phyloP scores from a whole-genome alignment of 2,113 vertebrate species.

The Tiliqua scincoides region DNA sequence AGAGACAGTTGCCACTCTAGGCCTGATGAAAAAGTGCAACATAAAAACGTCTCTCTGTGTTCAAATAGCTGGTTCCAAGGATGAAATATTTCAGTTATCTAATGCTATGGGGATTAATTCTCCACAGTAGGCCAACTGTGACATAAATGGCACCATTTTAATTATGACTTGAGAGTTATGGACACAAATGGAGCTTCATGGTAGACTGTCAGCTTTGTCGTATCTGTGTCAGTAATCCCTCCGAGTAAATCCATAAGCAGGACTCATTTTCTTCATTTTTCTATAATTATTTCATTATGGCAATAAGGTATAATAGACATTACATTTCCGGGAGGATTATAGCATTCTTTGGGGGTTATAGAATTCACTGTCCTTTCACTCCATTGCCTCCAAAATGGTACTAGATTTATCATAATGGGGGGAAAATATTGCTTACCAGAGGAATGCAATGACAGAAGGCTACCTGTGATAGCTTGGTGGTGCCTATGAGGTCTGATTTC shows the following conservation, averaged over 20 bases:
- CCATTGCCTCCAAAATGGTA: conserved; percentile 52
- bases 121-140: conserved; percentile 45
- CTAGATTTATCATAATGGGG: conserved; percentile 31
- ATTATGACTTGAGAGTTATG: conserved; percentile 61
- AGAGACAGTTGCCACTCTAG: conserved; percentile 24
- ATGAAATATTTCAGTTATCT: conserved; percentile 46
- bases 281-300: conserved; percentile 71
- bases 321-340: conserved; percentile 65
- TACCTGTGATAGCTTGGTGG: neutral
- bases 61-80: conserved; percentile 46
- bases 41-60: conserved; percentile 12
- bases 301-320: conserved; percentile 59
- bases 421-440: neutral
- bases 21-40: conserved; percentile 28
- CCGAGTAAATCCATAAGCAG: conserved; percentile 59
- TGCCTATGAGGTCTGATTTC: conserved; percentile 14
- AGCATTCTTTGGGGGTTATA: conserved; percentile 49
- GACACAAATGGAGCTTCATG: conserved; percentile 62
- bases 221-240: conserved; percentile 59
- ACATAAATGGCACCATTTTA: conserved; percentile 52
- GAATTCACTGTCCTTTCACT: conserved; percentile 51
- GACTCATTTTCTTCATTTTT: conserved; percentile 70
- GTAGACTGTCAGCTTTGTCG: conserved; percentile 61
- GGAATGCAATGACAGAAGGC: conserved; percentile 35
- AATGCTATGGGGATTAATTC: conserved; percentile 40